A percentile compares a stretch with the other conserved stretches of the same genome.
These are phyloP conservation scores for Saturnia pavonia DNA, from an alignment of 2,888 invertebrate genomes.

Conservation along the genomic window DNA sequence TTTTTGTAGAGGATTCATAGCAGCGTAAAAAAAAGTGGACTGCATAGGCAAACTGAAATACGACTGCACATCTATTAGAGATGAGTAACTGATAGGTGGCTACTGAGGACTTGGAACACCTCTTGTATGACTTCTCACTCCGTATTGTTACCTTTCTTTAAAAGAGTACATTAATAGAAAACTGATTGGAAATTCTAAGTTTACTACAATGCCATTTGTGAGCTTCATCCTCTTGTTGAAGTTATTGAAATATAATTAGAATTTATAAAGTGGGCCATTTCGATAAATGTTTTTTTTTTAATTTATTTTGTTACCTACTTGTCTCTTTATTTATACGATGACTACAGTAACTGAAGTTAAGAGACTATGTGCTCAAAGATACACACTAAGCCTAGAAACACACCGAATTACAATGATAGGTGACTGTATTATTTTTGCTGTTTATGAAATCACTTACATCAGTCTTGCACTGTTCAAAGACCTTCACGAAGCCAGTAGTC, in stretches of 20 bases:
- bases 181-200: neutral
- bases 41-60: neutral
- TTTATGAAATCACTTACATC: constrained; percentile 49
- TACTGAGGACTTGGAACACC: no score
- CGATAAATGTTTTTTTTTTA: no score
- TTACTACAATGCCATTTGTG: neutral
- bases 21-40: neutral
- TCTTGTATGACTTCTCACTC: neutral
- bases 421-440: neutral
- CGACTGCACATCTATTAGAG: neutral
- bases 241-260: no score
- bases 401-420: neutral
- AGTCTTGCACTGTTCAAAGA: constrained; percentile 55
- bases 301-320: no score
- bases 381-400: neutral
- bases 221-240: no score
- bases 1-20: neutral
- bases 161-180: neutral
- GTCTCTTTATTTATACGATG: no score
- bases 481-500: constrained; percentile 52
- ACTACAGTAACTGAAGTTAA: no score
- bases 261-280: no score
- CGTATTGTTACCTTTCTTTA: neutral
- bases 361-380: neutral
- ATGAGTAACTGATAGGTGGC: no score